A percentile compares a stretch with the other conserved stretches of the same genome.
phyloP scores from a whole-genome alignment of 2,113 vertebrate species.

The Speoplatyrhinus poulsoni region DNA sequence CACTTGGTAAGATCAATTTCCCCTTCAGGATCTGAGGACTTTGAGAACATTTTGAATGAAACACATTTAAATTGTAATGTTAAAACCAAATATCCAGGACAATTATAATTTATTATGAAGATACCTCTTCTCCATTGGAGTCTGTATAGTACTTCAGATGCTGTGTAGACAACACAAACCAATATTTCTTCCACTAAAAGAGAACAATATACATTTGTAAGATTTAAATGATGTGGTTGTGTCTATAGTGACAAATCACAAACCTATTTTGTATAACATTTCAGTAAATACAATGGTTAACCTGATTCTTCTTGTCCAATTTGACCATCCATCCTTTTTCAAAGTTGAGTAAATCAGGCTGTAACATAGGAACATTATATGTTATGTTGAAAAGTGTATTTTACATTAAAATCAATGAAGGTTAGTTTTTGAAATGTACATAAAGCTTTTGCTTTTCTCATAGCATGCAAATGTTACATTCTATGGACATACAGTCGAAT shows the following conservation, averaged over 20 bases:
- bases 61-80: background rate
- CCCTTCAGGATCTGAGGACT: constrained; percentile 67
- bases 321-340: constrained; percentile 78
- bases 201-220: constrained; percentile 18
- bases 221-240: background rate
- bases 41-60: background rate
- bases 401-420: no score
- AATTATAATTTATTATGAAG: background rate
- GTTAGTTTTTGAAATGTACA: no score
- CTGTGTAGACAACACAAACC: constrained; percentile 73
- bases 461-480: no score
- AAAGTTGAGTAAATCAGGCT: constrained; percentile 76
- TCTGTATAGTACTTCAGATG: constrained; percentile 71
- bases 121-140: constrained; percentile 66
- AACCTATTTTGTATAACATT: background rate
- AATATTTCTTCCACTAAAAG: constrained; percentile 75
- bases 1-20: constrained; percentile 70
- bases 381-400: no score
- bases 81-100: background rate
- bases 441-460: no score
- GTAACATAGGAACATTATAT: constrained; percentile 9
- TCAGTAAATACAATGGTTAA: constrained; percentile 13
- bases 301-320: constrained; percentile 59
- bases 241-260: background rate
- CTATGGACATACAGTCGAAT: no score